A percentile compares a stretch with the other conserved stretches of the same genome.
These are phyloP conservation scores for Drosophila tristis DNA, from an alignment of 1,140 invertebrate species.

Conservation along the genomic window DNA sequence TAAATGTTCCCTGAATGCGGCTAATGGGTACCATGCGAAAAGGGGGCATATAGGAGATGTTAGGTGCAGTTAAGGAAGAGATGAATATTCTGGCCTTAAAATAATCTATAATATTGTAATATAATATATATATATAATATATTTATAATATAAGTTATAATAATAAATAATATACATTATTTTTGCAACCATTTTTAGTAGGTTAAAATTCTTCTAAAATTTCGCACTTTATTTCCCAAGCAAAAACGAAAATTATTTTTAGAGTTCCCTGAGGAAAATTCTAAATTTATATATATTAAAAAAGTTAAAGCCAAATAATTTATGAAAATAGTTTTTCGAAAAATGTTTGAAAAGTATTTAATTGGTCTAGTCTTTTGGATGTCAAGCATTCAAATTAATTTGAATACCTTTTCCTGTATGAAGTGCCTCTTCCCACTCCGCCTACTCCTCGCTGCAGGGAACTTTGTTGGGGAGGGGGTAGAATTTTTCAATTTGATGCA, in stretches of 20 bases:
- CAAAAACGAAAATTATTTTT: too few relatives aligned
- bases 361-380: too few relatives aligned
- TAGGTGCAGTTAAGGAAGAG: too few relatives aligned
- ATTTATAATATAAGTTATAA: too few relatives aligned
- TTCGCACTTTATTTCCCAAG: too few relatives aligned
- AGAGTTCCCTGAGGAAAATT: background rate
- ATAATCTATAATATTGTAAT: too few relatives aligned
- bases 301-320: background rate
- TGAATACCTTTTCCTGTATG: background rate
- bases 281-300: background rate
- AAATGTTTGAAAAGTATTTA: background rate
- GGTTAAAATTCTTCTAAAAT: too few relatives aligned
- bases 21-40: background rate
- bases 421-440: background rate
- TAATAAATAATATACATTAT: too few relatives aligned
- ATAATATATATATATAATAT: too few relatives aligned
- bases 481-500: constrained; percentile 60
- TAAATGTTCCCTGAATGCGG: background rate
- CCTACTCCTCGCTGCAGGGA: background rate
- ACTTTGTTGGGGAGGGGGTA: constrained; percentile 28
- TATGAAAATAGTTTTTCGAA: background rate
- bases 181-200: too few relatives aligned
- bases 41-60: background rate
- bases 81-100: too few relatives aligned
- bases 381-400: background rate